Conservation (phyloP, 2,797 vertebrate species). For the Lithobates pipiens region DNA sequence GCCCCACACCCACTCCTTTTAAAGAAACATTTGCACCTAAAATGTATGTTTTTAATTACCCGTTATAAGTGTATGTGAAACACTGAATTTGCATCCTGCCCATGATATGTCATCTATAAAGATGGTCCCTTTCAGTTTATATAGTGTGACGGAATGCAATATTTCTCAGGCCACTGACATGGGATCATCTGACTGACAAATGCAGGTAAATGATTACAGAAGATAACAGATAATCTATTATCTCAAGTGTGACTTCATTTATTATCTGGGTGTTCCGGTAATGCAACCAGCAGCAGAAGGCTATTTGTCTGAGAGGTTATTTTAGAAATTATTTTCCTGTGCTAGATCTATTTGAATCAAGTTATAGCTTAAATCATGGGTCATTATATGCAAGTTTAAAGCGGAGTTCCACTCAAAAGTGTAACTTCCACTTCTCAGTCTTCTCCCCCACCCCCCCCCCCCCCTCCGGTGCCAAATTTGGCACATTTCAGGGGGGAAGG, state of each 20-base stretch:
- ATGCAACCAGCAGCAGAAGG: not conserved
- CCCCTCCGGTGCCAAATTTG: no score
- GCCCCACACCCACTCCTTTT: no score
- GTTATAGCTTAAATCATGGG: not conserved
- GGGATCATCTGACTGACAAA: not conserved
- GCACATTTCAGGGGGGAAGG: no score
- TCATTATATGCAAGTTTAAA: not conserved
- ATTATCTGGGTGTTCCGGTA: not conserved
- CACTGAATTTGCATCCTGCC: not conserved
- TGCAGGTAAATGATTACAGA: conserved; percentile 34
- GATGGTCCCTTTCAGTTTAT: not conserved
- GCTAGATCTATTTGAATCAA: not conserved
- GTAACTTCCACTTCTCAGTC: no score
- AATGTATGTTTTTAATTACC: no score
- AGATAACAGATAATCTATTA: conserved; percentile 1
- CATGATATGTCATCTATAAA: not conserved
- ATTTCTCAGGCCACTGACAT: not conserved
- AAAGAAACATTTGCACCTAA: no score
- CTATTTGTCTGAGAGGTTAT: not conserved
- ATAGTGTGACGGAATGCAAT: not conserved
- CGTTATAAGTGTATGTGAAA: no score
- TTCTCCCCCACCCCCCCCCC: no score
- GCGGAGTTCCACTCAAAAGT: no score
- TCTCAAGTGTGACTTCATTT: not conserved
- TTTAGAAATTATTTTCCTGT: not conserved